Base-by-base conservation (phyloP, 2,888 invertebrate genomes). In the Drepanosiphum platanoidis region DNA sequence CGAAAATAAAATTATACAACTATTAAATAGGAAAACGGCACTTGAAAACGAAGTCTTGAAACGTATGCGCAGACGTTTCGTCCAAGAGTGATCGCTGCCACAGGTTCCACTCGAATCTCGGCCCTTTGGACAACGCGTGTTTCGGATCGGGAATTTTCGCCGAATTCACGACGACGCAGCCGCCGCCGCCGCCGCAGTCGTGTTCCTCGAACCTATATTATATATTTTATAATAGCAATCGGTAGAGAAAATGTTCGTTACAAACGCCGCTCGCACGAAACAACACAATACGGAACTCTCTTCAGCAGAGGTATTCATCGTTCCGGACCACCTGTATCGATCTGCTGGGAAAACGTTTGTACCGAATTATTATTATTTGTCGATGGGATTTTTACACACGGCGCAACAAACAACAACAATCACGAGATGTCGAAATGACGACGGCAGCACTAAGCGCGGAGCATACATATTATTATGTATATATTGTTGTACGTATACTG, bases 271-370 rank as follows among this genome's bases (percentile, higher is more conserved):
- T 78, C 36, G 58, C 34, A 66, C 34, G 66, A 66, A 0, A 34
- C 52, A 52, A 18, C 5, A 22, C 15, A 52, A 52, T 32, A 15
- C 27, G 27, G 30, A 27, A 3, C 27, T 32, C 66, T 66, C 66
- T 66, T 66, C 66, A 66, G 66, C n/a, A n/a, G n/a, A n/a, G n/a
- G n/a, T 15, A 32, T 13, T 13, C 66, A 61, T 66, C 66, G 7
- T 64, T 30, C 11, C 46, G 34, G 83, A 83, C 83, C 83, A 83
- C 83, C 83, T 83, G 66, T 83, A 66, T 75, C 18, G 81, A 80
- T 80, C 52, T 70, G 68, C 52, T 70, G 68, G 52, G 80, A 80
- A 80, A n/a, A 22, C 70, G 68, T 70, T 52, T 22, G 22, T 68
- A 52, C 70, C 52, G 70, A 80, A 80, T 52, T 34, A 58, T 80